A percentile compares a stretch with the other conserved stretches of the same genome.
Conservation (phyloP, 2,797 vertebrate genomes). For the Acipenser oxyrinchus region DNA sequence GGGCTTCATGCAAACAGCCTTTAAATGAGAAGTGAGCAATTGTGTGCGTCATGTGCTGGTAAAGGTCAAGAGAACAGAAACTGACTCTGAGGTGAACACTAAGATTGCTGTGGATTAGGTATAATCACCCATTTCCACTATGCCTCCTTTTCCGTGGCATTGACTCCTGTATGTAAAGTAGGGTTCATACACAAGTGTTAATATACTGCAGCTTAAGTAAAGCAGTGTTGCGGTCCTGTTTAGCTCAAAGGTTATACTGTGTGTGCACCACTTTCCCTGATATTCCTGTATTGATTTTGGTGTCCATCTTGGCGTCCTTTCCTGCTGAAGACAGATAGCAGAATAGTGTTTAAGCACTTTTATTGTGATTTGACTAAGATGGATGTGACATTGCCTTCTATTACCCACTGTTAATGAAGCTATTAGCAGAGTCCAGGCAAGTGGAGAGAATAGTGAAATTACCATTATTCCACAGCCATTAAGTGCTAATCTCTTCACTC, state of each 20-base stretch:
- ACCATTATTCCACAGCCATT: constrained; percentile 75
- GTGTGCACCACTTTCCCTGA: constrained; percentile 23
- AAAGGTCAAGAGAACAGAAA: constrained; percentile 1
- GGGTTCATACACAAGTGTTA: no score
- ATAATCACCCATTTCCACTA: neutral
- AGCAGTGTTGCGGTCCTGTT: no score
- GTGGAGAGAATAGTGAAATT: constrained; percentile 74
- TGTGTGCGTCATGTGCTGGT: neutral
- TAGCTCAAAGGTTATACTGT: no score
- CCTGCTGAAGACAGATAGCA: constrained; percentile 47
- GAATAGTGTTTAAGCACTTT: constrained; percentile 66
- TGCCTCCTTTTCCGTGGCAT: no score
- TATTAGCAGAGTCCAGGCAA: constrained; percentile 73
- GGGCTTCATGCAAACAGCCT: constrained; percentile 35
- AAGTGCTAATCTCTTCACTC: constrained; percentile 64
- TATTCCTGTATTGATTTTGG: constrained; percentile 32
- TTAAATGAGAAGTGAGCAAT: constrained; percentile 10
- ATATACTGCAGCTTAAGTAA: no score
- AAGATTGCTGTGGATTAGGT: neutral
- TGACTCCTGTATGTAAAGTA: no score
- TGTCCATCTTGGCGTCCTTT: constrained; percentile 28
- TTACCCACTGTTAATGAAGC: constrained; percentile 75
- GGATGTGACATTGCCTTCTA: constrained; percentile 65
- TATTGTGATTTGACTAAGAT: constrained; percentile 74
- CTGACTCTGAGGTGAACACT: neutral